These are phyloP conservation scores for Dasypogon diadema DNA, from an alignment of 2,888 invertebrate genomes.

Conservation along the genomic window DNA sequence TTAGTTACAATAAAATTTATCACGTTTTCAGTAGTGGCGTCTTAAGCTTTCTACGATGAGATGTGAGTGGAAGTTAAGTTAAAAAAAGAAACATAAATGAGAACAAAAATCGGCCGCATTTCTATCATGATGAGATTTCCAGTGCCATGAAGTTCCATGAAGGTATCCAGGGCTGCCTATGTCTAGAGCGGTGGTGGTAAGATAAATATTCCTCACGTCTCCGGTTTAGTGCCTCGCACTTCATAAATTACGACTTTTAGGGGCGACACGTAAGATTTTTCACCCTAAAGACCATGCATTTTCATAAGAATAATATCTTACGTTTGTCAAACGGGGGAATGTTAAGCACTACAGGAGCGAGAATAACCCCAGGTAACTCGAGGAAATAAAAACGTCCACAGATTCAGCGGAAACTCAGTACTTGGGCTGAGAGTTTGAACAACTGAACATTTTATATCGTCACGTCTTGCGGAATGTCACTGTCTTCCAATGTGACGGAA, in stretches of 20 bases:
- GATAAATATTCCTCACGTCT: slow-evolving; percentile 56
- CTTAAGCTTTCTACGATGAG: neutral
- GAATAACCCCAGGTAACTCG: neutral
- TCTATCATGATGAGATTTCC: slow-evolving; percentile 53
- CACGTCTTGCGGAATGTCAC: slow-evolving; percentile 15
- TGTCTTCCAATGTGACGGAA: neutral
- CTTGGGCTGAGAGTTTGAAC: neutral
- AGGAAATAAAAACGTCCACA: slow-evolving; percentile 37
- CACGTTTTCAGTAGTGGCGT: slow-evolving; percentile 37
- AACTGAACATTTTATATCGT: slow-evolving; percentile 30
- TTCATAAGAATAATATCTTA: slow-evolving; percentile 53
- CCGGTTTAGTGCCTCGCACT: slow-evolving; percentile 54
- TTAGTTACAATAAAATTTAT: slow-evolving; percentile 51
- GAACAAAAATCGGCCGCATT: slow-evolving; percentile 51
- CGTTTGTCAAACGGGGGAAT: slow-evolving; percentile 39
- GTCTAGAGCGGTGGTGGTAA: slow-evolving; percentile 1
- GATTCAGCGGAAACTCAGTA: slow-evolving; percentile 10
- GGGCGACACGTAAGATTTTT: slow-evolving; percentile 53
- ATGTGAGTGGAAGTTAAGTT: slow-evolving; percentile 10
- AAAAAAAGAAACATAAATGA: slow-evolving; percentile 50
- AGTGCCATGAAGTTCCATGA: neutral
- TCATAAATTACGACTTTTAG: slow-evolving; percentile 55
- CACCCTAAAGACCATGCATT: slow-evolving; percentile 53
- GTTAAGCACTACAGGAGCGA: neutral
- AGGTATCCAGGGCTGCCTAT: neutral